Percentiles rank a stretch among this genome's conserved stretches.
phyloP scores from a whole-genome alignment of 1,140 invertebrate species.

The Drosophila jambulina region DNA sequence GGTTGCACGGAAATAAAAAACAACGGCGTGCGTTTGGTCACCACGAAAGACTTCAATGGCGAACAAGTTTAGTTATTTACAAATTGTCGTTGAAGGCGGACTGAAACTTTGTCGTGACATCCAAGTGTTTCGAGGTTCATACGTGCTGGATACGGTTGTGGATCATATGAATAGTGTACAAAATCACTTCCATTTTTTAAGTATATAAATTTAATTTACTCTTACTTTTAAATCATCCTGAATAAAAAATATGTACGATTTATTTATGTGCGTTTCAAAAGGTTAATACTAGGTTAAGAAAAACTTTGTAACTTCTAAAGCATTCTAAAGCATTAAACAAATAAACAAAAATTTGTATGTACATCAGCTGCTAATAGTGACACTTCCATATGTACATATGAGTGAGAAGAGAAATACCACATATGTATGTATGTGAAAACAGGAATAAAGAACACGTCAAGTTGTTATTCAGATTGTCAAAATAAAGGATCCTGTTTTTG shows the following conservation, averaged over 20 bases:
- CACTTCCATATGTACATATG: neutral
- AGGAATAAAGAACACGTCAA: neutral
- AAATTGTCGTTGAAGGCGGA: slow-evolving; percentile 55
- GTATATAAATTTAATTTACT: slow-evolving; percentile 4
- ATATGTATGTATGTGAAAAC: neutral
- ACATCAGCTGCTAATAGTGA: neutral
- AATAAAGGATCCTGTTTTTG: neutral
- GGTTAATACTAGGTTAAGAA: neutral
- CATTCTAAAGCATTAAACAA: neutral
- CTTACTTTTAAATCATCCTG: no score
- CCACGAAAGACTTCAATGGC: slow-evolving; percentile 70
- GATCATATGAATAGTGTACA: slow-evolving; percentile 1
- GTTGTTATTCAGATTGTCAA: neutral
- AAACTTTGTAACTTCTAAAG: neutral
- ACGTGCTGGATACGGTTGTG: slow-evolving; percentile 38
- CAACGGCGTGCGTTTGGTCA: slow-evolving; percentile 19
- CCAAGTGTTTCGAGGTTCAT: slow-evolving; percentile 19
- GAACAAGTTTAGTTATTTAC: slow-evolving; percentile 72
- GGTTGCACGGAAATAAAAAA: slow-evolving; percentile 5
- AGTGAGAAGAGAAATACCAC: no score
- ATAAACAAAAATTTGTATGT: neutral
- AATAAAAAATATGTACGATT: neutral
- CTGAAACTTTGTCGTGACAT: slow-evolving; percentile 38
- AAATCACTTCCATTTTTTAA: slow-evolving; percentile 11
- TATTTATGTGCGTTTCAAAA: neutral